Conservation (phyloP, 1,140 invertebrate species). For the Dufourea novaeangliae region DNA sequence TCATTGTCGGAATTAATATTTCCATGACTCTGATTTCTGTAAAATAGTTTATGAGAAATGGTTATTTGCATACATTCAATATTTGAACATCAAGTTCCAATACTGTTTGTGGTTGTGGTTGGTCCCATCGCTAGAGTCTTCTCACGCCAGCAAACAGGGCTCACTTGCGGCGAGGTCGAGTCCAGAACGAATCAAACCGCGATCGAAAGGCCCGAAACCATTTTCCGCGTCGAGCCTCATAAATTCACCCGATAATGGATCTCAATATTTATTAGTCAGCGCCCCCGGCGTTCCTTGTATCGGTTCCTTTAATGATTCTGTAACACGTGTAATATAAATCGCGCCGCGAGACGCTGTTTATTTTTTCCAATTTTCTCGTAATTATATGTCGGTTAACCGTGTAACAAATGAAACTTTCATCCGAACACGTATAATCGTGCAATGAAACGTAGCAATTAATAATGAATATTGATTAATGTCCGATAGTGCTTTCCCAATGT, state of each 20-base stretch:
- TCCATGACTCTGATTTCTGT: too few species aligned
- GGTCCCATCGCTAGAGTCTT: too few species aligned
- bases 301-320: conserved; percentile 13
- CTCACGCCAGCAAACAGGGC: background rate
- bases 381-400: background rate
- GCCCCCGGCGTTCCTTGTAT: background rate
- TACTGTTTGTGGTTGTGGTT: too few species aligned
- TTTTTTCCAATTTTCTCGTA: background rate
- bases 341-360: too few species aligned
- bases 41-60: too few species aligned
- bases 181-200: background rate
- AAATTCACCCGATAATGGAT: conserved; percentile 5
- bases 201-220: background rate
- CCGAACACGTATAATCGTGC: background rate
- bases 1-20: too few species aligned
- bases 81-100: too few species aligned
- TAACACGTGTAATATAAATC: conserved; percentile 15
- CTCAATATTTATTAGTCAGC: conserved; percentile 16
- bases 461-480: background rate
- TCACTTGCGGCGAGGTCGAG: background rate
- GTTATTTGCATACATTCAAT: too few species aligned
- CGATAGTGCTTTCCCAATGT: background rate
- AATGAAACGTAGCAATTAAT: background rate
- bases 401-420: conserved; percentile 14
- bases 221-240: background rate